Conservation (phyloP, 2,888 invertebrate species). For the Steinernema scapterisci region DNA sequence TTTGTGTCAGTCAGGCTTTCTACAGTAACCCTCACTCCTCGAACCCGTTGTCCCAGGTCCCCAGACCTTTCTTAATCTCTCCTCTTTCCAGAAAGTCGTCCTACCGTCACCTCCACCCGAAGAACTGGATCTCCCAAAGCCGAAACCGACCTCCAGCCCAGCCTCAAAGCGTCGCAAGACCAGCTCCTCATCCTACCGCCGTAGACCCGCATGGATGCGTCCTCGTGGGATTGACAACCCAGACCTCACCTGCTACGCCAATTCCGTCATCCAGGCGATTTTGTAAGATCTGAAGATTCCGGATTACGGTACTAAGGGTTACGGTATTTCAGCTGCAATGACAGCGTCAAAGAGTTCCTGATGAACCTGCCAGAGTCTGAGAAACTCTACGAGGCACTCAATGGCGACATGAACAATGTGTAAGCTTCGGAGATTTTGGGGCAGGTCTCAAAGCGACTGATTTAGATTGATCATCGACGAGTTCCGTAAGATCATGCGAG, state of each 20-base stretch:
- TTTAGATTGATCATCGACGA: slow-evolving; percentile 6
- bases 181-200: too few species aligned
- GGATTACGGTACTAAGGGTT: too few species aligned
- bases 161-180: neutral
- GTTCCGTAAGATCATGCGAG: slow-evolving; percentile 8
- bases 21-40: too few species aligned
- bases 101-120: too few species aligned
- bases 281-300: neutral
- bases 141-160: neutral
- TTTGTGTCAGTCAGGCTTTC: too few species aligned
- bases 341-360: slow-evolving; percentile 20
- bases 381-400: slow-evolving; percentile 6
- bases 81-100: too few species aligned
- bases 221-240: slow-evolving; percentile 24
- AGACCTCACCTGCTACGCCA: slow-evolving; percentile 20
- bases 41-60: too few species aligned
- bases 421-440: neutral
- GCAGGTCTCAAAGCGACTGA: neutral
- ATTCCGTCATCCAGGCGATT: neutral
- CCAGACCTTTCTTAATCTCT: too few species aligned
- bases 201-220: too few species aligned
- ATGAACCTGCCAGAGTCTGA: neutral
- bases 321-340: slow-evolving; percentile 19
- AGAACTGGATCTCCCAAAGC: neutral
- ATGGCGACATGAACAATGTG: slow-evolving; percentile 7